Evolutionary conservation across 2,888 invertebrate species (phyloP), one percentile per base, ranked within the genome.

Genomic region (Eueremaeus valkanovi): DNA sequence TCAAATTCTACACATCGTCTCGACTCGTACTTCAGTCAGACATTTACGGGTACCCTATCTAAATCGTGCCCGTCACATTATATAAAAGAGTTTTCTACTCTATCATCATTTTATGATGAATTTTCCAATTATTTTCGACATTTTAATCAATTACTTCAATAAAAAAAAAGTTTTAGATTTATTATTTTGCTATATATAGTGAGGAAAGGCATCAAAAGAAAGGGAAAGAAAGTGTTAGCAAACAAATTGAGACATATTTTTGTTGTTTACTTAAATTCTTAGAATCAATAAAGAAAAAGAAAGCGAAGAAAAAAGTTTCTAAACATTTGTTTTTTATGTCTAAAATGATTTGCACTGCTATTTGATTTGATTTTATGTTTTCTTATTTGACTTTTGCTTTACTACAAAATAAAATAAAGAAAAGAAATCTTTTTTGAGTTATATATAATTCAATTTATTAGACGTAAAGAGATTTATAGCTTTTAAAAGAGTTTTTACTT

Each of bases 401-500:
- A n/a, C n/a, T n/a, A n/a, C n/a, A n/a, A n/a, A n/a, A n/a, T n/a
- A n/a, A n/a, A n/a, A n/a, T n/a, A 27, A 55, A 24, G 27, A 55
- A 49, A 49, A 49, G n/a, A n/a, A n/a, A n/a, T n/a, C n/a, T n/a
- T n/a, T 2, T 1, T 58, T 18, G 2, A 40, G 21, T 24, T 66
- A 24, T 40, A 40, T 40, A 36, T 24, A 5, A 40, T 66, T 11
- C n/a, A 16, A 40, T 33, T 66, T 66, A 66, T 36, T 66, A 21
- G 66, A 11, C n/a, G 11, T 66, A 9, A 27, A 55, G 16, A 55
- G 24, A 55, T 55, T 27, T 55, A 27, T 27, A 21, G 13, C 24
- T 55, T 55, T 55, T 11, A 40, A 40, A 66, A 66, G 24, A 66
- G 33, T 66, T 40, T 33, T 66, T 18, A 31, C 66, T 66, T 55